Evolutionary conservation across 2,888 invertebrate species (phyloP), one percentile per base, ranked within the genome.

Genomic region (Drosophila affinis): DNA sequence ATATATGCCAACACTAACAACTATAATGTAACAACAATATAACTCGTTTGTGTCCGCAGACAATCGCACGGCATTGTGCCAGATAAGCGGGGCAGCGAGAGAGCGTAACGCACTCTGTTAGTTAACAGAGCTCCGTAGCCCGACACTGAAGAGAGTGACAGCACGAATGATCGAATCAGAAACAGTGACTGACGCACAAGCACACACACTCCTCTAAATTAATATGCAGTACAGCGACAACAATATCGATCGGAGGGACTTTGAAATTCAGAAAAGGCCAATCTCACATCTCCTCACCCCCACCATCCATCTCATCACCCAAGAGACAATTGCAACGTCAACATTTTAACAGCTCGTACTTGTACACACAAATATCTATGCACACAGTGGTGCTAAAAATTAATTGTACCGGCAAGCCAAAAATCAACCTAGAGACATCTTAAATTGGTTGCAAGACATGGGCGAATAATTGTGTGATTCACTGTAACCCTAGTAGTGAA

Each of bases 31-130:
- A 47, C 68, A 72, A 71, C 74, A 71, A 71, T 75, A 85, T 70
- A 85, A 85, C 83, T 79, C 64, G 86, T 81, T 80, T 78, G 54
- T 72, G 56, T 55, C 57, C 49, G 17, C 21, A 57, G 48, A 74
- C 71, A 71, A 49, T 65, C 57, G 39, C 34, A 32, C 17, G 34
- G 67, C 72, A 72, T 61, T 73, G 75, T 68, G 46, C 14, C 29
- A 17, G 17, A 51, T 17, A 52, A 29, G 29, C n/a, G 29, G 24
- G 1, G 10, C 17, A 9, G 10, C 7, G 14, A 12, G 39, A 17
- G 67, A 32, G 65, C 14, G 34, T 12, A 34, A 10, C 34, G 12
- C 34, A 9, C 3, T 49, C 49, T 49, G 49, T 49, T 49, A 49
- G 27, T 49, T 27, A 49, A 49, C 49, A 49, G 49, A 27, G 49